phyloP scores from a whole-genome alignment of 2,113 vertebrate species.

The Strix uralensis region DNA sequence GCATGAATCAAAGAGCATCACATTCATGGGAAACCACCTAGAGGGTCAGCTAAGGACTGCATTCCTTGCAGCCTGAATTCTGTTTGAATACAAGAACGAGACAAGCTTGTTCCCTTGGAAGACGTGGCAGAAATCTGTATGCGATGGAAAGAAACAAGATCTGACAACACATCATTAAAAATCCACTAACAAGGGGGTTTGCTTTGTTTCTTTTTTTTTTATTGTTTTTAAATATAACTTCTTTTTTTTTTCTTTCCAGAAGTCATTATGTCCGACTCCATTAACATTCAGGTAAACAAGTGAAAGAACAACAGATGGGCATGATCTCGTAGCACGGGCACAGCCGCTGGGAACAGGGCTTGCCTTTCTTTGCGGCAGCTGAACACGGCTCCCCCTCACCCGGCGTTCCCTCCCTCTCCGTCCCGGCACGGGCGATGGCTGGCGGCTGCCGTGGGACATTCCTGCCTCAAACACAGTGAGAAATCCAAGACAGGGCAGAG shows the following conservation, averaged over 20 bases:
- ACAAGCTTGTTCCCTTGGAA: neutral
- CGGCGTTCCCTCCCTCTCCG: neutral
- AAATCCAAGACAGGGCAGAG: neutral
- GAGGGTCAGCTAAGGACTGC: conserved; percentile 32
- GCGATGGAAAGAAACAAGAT: neutral
- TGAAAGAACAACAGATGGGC: conserved; percentile 56
- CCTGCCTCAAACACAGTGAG: neutral
- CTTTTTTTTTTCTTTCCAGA: neutral
- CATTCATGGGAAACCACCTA: conserved; percentile 18
- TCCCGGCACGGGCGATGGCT: fast-evolving
- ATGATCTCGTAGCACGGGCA: neutral
- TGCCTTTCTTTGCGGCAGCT: neutral
- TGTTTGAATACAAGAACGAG: neutral
- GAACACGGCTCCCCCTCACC: neutral
- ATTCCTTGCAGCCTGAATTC: neutral
- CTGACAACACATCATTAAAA: conserved; percentile 42
- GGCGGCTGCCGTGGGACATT: fast-evolving
- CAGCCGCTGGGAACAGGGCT: neutral
- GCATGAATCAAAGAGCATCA: neutral
- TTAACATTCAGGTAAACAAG: conserved; percentile 65
- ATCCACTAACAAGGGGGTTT: conserved; percentile 4
- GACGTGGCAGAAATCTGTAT: neutral
- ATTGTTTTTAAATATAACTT: conserved; percentile 50
- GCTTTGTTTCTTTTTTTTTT: conserved; percentile 17
- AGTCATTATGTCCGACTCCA: conserved; percentile 26